Percentiles rank a stretch among this genome's conserved stretches.
These are phyloP conservation scores for Apaloderma vittatum DNA, from an alignment of 2,113 vertebrate genomes.

Conservation along the genomic window DNA sequence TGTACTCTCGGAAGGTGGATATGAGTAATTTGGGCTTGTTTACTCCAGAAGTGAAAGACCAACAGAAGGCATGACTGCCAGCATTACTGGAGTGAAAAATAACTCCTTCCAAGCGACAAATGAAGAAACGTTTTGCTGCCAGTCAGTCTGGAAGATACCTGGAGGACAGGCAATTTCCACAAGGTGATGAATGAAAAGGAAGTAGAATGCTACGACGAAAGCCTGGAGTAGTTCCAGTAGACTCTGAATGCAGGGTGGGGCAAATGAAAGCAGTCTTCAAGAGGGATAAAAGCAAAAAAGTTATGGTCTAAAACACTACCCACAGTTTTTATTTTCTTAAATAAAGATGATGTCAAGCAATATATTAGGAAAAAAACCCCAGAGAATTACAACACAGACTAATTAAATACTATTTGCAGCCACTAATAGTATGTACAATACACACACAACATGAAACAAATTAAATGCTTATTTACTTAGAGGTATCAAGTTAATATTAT, in stretches of 20 bases:
- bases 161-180: slow-evolving; percentile 54
- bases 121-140: slow-evolving; percentile 31
- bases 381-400: neutral
- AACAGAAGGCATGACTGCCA: neutral
- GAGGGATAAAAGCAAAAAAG: neutral
- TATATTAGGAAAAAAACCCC: neutral
- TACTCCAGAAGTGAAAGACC: slow-evolving; percentile 30
- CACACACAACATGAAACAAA: neutral
- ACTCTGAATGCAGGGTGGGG: slow-evolving; percentile 9
- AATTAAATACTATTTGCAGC: neutral
- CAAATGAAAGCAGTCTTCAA: slow-evolving; percentile 1
- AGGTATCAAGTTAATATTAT: neutral
- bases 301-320: neutral
- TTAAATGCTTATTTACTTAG: neutral
- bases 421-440: neutral
- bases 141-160: slow-evolving; percentile 47
- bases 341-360: neutral
- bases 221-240: slow-evolving; percentile 49
- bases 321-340: neutral
- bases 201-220: slow-evolving; percentile 2
- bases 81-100: slow-evolving; percentile 1
- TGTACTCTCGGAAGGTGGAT: neutral
- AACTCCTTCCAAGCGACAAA: slow-evolving; percentile 42
- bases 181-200: slow-evolving; percentile 68
- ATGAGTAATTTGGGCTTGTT: slow-evolving; percentile 2